Evolutionary conservation across 2,888 invertebrate genomes (phyloP).

Genomic region (Zygogramma bicolorata): DNA sequence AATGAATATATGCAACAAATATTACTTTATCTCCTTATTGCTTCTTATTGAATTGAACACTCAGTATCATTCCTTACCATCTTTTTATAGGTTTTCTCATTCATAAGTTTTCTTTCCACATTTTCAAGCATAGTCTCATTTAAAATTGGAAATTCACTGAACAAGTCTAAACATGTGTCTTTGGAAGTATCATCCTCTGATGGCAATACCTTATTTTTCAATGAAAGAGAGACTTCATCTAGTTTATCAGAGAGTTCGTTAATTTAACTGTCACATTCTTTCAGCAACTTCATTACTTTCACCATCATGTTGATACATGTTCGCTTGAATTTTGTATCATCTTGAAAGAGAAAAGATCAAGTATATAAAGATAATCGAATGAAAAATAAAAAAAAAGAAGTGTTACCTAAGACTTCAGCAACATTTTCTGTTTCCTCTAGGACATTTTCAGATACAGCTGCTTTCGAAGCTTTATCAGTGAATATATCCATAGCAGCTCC

Average conservation of each 20-base stretch:
- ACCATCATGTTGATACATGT: slow-evolving; percentile 11
- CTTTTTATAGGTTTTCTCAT: slow-evolving; percentile 8
- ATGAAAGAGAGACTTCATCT: background rate
- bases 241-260: slow-evolving; percentile 2
- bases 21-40: background rate
- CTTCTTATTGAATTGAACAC: background rate
- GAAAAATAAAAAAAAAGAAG: background rate
- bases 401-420: slow-evolving; percentile 1
- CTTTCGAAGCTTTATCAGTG: background rate
- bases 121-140: too few relatives aligned
- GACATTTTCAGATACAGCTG: background rate
- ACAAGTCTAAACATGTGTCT: background rate
- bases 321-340: slow-evolving; percentile 9
- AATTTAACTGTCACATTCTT: slow-evolving; percentile 8
- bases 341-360: background rate
- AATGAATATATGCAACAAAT: background rate
- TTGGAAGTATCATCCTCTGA: background rate
- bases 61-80: background rate
- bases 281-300: slow-evolving; percentile 1
- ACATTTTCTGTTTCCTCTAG: slow-evolving; percentile 3
- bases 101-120: background rate
- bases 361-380: background rate
- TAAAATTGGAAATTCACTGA: background rate
- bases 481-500: background rate
- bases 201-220: too few relatives aligned